Base-by-base conservation (phyloP, 2,113 vertebrate species). In the Scatophagus argus region DNA sequence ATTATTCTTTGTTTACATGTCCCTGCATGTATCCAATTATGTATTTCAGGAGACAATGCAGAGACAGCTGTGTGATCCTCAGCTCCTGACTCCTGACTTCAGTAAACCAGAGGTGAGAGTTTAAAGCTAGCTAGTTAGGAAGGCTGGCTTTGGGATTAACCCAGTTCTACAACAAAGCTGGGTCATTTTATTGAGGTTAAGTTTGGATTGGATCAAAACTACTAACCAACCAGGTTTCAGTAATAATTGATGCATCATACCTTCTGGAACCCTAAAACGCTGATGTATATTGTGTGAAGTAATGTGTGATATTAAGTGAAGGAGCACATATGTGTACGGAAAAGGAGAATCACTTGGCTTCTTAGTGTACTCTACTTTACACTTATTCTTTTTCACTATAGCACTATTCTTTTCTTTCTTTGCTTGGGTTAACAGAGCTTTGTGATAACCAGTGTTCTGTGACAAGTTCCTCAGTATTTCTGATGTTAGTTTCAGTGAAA, bases 61-160 rank as follows among this genome's bases (percentile, higher is more conserved):
- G 85, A 94, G 69, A 58, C 98, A 99, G 93, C 83, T 99, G 84
- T 94, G 88, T 83, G 94, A 96, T 62, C 97, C 98, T 58, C 93
- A 89, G 55, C 96, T 94, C 66, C 94, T 99, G 63, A 94, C 91
- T 84, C 95, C 94, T 2, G 98, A 99, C 92, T 98, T 96, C 83
- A 98, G 98, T 93, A 99, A 97, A 91, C 96, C 97, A 80, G 96
- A 99, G 96, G 98, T 99, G 92, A 95, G 89, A 61, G 19, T 27
- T 68, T 12, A 10, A 64, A 66, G 13, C 27, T 19, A 36, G 21
- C 54, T n/a, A 4, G 12, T 36, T 14, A 16, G 47, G 11, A n/a
- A 10, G 49, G 49, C 25, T 58, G 16, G 27, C 11, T 6, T 60
- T 52, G 4, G 9, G 19, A 6, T 46, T 23, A 10, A 34, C 13